Evolutionary conservation across 1,140 invertebrate genomes (phyloP), one percentile per base, ranked within the genome.

Genomic region (Acromyrmex echinatior): DNA sequence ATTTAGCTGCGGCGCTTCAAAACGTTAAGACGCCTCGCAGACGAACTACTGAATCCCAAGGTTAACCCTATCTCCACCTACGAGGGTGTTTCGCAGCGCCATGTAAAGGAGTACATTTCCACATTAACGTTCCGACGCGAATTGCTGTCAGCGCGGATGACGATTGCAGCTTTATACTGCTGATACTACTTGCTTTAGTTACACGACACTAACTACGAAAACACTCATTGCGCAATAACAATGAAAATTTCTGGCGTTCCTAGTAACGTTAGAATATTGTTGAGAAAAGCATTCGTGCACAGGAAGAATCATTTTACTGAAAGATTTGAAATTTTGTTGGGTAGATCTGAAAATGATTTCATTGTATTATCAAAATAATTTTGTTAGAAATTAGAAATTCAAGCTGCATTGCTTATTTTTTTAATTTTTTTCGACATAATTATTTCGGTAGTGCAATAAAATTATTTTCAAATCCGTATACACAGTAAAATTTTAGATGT

Each of bases 11-110:
- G 86, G 79, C 73, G 84, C 70, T 91, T 87, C 58, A 60, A 81
- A 87, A 91, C 35, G 77, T 91, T 91, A 89, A 91, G 87, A 86
- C 79, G 89, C 80, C 45, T 81, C 51, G 76, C 49, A 90, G 88
- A 90, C 86, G 86, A 21, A 76, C 78, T n/a, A 81, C 86, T 63
- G 7, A 51, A 74, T 56, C 45, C 28, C 53, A 71, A 87, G 86
- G 86, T 79, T 78, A 90, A 90, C 89, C 79, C 56, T 58, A 58
- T 68, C 71, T 77, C 45, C 66, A 79, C 81, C 74, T 63, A 78
- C 76, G 35, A 58, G 45, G 21, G 56, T 78, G 62, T 88, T 88
- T 87, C 84, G 80, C 56, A 86, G 73, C 21, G 78, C 49, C 60
- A 71, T 85, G 66, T 84, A 87, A 89, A 49, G 80, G 71, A 53